phyloP scores from a whole-genome alignment of 2,113 vertebrate species.

The Plecturocebus donacophilus region DNA sequence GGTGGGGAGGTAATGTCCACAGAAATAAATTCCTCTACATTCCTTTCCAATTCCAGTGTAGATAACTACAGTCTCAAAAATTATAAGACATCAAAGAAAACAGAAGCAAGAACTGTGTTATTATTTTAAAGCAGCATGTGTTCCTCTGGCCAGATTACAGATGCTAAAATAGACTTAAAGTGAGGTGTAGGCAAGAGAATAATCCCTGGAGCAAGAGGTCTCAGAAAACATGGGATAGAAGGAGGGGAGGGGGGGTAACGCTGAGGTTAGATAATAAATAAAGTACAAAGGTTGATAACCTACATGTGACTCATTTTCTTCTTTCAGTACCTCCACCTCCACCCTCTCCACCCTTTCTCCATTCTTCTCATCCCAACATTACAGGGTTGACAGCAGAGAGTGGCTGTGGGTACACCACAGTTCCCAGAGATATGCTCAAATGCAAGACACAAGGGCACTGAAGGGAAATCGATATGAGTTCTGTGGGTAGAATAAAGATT shows the following conservation, averaged over 20 bases:
- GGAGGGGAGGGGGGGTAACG: accelerated
- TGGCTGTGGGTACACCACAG: accelerated
- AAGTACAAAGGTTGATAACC: background rate
- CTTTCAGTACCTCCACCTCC: background rate
- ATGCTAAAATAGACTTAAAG: background rate
- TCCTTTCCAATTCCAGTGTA: background rate
- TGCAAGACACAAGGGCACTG: background rate
- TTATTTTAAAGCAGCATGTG: background rate
- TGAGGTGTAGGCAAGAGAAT: background rate
- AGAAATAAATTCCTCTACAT: background rate
- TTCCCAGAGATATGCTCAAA: background rate
- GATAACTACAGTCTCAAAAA: background rate
- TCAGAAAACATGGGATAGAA: background rate
- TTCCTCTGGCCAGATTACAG: background rate
- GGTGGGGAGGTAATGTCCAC: background rate
- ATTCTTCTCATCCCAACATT: background rate
- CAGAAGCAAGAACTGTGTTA: background rate
- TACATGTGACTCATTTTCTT: background rate
- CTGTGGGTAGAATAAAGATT: background rate
- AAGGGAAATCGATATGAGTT: background rate
- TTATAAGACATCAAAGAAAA: background rate
- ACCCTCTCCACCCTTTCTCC: background rate
- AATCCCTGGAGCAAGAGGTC: background rate
- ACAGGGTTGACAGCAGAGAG: background rate
- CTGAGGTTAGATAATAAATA: background rate